Percentiles rank a stretch among this genome's conserved stretches.
phyloP scores from a whole-genome alignment of 2,888 invertebrate genomes.

The Drosophila trichaetosa region DNA sequence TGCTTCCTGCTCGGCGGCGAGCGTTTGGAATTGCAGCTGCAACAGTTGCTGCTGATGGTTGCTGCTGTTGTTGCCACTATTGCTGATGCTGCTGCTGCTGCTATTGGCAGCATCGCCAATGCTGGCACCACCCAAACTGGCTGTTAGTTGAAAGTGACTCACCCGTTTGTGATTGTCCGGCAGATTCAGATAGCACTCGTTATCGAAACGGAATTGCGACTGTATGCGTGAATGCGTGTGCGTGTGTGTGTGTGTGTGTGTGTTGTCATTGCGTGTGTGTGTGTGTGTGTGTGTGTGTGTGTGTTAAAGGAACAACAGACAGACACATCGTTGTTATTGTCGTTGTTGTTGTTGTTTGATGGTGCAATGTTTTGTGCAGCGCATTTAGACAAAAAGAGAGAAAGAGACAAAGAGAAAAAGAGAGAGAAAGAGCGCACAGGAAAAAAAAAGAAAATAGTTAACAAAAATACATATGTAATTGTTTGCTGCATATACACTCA shows the following conservation, averaged over 20 bases:
- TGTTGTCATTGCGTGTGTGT: slow-evolving; percentile 7
- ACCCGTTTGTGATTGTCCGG: slow-evolving; percentile 99
- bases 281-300: slow-evolving; percentile 11
- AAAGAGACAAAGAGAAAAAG: slow-evolving; percentile 22
- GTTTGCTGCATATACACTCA: slow-evolving; percentile 33
- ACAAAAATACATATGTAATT: slow-evolving; percentile 42
- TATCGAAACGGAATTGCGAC: slow-evolving; percentile 99
- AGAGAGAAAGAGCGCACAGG: slow-evolving; percentile 46
- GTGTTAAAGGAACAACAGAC: slow-evolving; percentile 23
- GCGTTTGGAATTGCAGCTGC: slow-evolving; percentile 68
- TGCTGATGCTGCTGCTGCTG: slow-evolving; percentile 28
- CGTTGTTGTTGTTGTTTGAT: slow-evolving; percentile 32
- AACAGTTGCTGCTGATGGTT: slow-evolving; percentile 66
- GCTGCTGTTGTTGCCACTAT: slow-evolving; percentile 37
- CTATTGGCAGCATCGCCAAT: slow-evolving; percentile 45
- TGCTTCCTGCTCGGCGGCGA: slow-evolving; percentile 80
- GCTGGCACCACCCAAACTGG: slow-evolving; percentile 51
- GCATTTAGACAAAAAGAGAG: slow-evolving; percentile 36
- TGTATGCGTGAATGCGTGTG: slow-evolving; percentile 15
- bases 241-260: slow-evolving; percentile 9
- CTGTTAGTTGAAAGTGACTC: slow-evolving; percentile 87
- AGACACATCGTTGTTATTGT: slow-evolving; percentile 36
- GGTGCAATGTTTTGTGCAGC: slow-evolving; percentile 46
- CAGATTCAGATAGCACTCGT: slow-evolving; percentile 98
- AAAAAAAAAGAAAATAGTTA: slow-evolving; percentile 22